Evolutionary conservation across 1,140 invertebrate genomes (phyloP).

Genomic region (Thaumatotibia leucotreta): DNA sequence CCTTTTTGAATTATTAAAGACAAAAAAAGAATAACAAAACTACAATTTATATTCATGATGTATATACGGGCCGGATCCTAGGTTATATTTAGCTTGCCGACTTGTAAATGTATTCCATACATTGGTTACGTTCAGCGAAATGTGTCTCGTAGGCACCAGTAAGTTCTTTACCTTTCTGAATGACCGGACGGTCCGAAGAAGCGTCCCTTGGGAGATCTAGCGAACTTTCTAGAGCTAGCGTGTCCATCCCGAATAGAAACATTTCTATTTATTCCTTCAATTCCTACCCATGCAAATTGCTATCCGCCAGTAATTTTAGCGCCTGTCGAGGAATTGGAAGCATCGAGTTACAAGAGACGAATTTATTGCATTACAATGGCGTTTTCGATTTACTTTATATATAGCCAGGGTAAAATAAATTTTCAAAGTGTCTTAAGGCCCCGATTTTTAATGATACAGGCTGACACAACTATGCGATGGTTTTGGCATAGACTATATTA

Average conservation of each 20-base stretch:
- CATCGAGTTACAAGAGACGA: background rate
- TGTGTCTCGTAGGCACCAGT: background rate
- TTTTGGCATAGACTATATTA: no score
- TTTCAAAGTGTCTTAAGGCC: no score
- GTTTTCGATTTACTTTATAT: background rate
- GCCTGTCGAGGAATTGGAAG: background rate
- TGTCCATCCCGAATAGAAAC: constrained; percentile 2
- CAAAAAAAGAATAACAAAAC: no score
- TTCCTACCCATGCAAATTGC: background rate
- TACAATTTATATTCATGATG: no score
- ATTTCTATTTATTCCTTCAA: background rate
- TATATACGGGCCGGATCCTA: no score
- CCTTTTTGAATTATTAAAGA: no score
- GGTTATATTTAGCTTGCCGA: no score
- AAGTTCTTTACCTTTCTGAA: background rate
- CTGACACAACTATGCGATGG: no score
- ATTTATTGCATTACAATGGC: background rate
- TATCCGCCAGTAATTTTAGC: background rate
- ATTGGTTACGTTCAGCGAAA: background rate
- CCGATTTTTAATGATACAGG: no score
- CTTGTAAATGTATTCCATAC: no score
- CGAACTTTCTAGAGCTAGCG: background rate
- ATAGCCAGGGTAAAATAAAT: no score
- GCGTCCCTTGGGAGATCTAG: background rate
- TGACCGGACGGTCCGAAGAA: background rate